Evolutionary conservation across 1,140 invertebrate species (phyloP), one percentile per base, ranked within the genome.

Genomic region (Bombus waltoni): DNA sequence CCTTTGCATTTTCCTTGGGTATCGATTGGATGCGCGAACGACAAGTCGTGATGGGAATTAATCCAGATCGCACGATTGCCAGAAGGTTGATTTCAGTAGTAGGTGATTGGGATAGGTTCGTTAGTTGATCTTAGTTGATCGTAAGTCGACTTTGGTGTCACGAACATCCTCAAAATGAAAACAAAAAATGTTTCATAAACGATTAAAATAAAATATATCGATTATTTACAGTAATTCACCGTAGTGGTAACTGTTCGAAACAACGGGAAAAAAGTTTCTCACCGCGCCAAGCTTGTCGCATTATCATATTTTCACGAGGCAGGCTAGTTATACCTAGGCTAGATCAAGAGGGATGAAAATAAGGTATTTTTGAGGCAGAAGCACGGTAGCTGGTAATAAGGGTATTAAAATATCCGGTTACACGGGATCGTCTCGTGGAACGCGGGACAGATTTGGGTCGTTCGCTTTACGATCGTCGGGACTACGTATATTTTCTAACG

Each of bases 401-500:
- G 47, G 35, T 42, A 38, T 70, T 80, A 71, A 81, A 81, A 72
- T 81, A 40, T 78, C 5, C 22, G n/a, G 28, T 79, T 42, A 42
- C 53, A 40, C 71, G 38, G 53, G 71, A 18, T 70, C 57, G 81
- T 80, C 68, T 74, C 70, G 57, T 62, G 68, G 32, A 59, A 78
- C 57, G 35, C 32, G 15, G 82, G 91, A 94, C 94, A 94, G 93
- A 94, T 94, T 94, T 91, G 93, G 93, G 89, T 93, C 92, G 93
- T 90, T 85, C 90, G 90, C 92, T 93, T 94, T 94, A 94, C 92
- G 92, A 94, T 91, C 89, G 47, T 22, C 83, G 83, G 89, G 68
- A 18, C 53, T 32, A 72, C 42, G 62, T 47, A 25, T 11, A 57
- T 76, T 62, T 82, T 66, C 68, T 11, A 53, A 57, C 42, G 22